Base-by-base conservation (phyloP, 1,140 invertebrate genomes). In the Drosophila prosaltans region DNA sequence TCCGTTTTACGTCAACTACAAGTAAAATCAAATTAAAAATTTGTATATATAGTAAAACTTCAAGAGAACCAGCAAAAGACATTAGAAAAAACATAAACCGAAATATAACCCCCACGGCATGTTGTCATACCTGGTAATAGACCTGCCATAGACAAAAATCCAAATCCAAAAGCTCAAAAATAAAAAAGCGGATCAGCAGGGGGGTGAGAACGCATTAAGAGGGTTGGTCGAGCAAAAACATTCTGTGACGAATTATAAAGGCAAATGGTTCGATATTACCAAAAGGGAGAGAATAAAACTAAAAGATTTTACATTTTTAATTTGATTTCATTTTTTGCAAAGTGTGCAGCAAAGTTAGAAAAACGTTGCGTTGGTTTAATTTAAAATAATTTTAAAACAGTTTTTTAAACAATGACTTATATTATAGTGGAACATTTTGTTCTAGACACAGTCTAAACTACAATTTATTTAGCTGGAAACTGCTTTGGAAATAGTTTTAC, bases 11-110 rank as follows among this genome's bases (percentile, higher is more conserved):
- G 81, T 77, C 81, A 80, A 74, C 62, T 70, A 64, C 80, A 83
- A 72, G 69, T 72, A 71, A 84, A 89, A 79, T 89, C 84, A 65
- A 84, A 83, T 89, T 75, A 81, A 45, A 82, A 88, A 88, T 55
- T 73, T 39, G 36, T 45, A 70, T n/a, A 36, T 30, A 10, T 30
- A 1, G 24, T 55, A 30, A 72, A 65, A n/a, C 28, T 72, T 39
- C 55, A 70, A 61, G 69, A 64, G 65, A 58, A 69, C 68, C 81
- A 48, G 45, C 16, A 45, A 5, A 48, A 48, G 45, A 8, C 45
- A 48, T 36, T n/a, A 43, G 3, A 51, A 8, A 26, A 26, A 51
- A 3, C 26, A 51, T 51, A 51, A 51, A 26, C 45, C 45, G 24
- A 51, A 51, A 26, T 26, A 51, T 26, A 51, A 63, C 55, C 51